These are phyloP conservation scores for Stenolophus ochropezus DNA, from an alignment of 2,888 invertebrate genomes.

Conservation along the genomic window DNA sequence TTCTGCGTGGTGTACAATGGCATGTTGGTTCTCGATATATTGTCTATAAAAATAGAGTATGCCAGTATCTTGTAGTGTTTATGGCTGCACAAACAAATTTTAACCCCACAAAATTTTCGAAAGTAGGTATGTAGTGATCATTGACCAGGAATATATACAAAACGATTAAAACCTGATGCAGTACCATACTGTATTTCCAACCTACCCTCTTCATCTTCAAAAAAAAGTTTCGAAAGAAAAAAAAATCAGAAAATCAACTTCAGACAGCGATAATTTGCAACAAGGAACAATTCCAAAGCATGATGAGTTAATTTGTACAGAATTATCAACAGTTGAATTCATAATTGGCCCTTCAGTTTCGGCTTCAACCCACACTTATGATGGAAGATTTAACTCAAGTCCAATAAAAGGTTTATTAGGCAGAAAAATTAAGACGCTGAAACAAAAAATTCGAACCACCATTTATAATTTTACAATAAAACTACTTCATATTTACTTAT, in stretches of 20 bases:
- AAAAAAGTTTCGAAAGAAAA: constrained; percentile 20
- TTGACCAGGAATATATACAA: constrained; percentile 10
- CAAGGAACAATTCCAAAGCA: neutral
- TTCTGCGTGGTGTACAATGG: no score
- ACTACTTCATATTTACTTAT: no score
- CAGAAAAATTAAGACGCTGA: constrained; percentile 6
- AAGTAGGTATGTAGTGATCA: constrained; percentile 14
- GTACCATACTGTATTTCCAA: constrained; percentile 32
- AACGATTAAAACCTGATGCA: constrained; percentile 25
- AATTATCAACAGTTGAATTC: constrained; percentile 7
- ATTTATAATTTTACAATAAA: no score
- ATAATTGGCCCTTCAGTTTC: constrained; percentile 15
- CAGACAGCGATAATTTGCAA: neutral
- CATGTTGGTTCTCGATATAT: no score
- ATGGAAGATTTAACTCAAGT: neutral
- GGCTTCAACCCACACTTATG: constrained; percentile 1
- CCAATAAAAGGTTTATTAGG: constrained; percentile 18
- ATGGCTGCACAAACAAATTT: neutral
- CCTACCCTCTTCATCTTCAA: constrained; percentile 6
- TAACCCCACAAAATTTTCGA: neutral
- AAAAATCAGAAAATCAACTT: constrained; percentile 8
- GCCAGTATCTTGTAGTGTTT: neutral
- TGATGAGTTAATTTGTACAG: neutral
- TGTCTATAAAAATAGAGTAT: no score
- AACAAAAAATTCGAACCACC: constrained; percentile 32